Evolutionary conservation across 2,888 invertebrate genomes (phyloP).

Genomic region (Drosophila trichaetosa): DNA sequence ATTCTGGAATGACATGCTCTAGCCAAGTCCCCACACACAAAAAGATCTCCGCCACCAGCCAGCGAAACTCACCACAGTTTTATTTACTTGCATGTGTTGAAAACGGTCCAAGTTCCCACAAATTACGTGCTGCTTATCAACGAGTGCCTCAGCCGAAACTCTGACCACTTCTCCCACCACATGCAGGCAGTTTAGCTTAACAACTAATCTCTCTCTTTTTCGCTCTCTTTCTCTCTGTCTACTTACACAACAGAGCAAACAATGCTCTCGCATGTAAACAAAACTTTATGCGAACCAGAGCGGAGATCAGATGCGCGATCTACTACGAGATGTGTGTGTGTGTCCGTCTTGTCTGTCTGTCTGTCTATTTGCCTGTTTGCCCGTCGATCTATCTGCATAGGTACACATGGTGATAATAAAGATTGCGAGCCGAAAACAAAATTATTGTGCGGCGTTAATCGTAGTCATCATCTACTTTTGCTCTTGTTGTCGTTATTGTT

Average conservation of each 20-base stretch:
- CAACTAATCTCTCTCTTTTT: constrained; percentile 2
- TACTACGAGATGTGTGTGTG: constrained; percentile 13
- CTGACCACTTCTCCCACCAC: constrained; percentile 18
- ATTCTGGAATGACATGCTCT: constrained; percentile 22
- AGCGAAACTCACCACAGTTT: not conserved
- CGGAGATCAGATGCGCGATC: constrained; percentile 15
- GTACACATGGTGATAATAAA: constrained; percentile 69
- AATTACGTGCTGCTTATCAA: not conserved
- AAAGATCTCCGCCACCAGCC: not conserved
- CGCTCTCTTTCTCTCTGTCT: constrained; percentile 26
- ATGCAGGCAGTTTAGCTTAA: constrained; percentile 13
- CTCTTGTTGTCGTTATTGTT: constrained; percentile 32
- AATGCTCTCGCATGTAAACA: constrained; percentile 68
- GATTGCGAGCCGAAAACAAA: constrained; percentile 62
- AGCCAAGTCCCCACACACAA: constrained; percentile 6
- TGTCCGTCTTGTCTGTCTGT: constrained; percentile 11
- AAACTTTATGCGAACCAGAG: constrained; percentile 41
- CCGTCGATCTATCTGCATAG: constrained; percentile 72
- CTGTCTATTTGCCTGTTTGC: constrained; percentile 27
- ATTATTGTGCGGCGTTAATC: constrained; percentile 46
- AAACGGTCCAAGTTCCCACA: not conserved
- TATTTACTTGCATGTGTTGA: not conserved
- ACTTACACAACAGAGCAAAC: constrained; percentile 31
- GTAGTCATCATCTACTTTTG: constrained; percentile 29
- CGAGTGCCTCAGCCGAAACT: not conserved